These are phyloP conservation scores for Himalopsyche kuldschensis DNA, from an alignment of 2,888 invertebrate genomes.

Conservation along the genomic window DNA sequence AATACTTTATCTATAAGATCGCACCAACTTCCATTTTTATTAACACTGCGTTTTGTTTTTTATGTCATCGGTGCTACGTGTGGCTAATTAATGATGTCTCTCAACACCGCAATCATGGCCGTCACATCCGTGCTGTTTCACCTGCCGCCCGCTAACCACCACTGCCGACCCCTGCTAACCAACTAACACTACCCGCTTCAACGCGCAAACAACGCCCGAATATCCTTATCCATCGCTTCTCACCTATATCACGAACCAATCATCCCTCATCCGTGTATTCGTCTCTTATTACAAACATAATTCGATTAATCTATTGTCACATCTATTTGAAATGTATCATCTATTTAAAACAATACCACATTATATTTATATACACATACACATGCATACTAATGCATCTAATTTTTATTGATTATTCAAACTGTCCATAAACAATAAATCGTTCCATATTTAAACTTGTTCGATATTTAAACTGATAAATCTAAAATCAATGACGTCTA, in stretches of 20 bases:
- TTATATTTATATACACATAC: no score
- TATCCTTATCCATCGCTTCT: neutral
- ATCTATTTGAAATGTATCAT: no score
- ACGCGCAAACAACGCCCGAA: neutral
- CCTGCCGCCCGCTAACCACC: neutral
- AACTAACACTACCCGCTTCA: neutral
- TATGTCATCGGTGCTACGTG: constrained; percentile 4
- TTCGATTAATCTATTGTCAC: no score
- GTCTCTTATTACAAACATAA: no score
- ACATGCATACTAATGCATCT: no score
- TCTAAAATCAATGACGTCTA: no score
- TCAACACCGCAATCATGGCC: neutral
- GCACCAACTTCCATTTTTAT: neutral
- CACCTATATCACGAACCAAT: neutral
- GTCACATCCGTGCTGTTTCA: neutral
- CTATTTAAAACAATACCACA: no score
- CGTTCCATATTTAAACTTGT: no score
- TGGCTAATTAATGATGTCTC: neutral
- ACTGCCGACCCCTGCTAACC: neutral
- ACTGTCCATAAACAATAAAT: no score
- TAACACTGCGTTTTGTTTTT: constrained; percentile 11
- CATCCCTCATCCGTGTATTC: neutral
- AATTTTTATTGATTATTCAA: no score
- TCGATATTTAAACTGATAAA: no score
- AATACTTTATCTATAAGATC: no score